Evolutionary conservation across 2,888 invertebrate species (phyloP).

Genomic region (Acronicta aceris): DNA sequence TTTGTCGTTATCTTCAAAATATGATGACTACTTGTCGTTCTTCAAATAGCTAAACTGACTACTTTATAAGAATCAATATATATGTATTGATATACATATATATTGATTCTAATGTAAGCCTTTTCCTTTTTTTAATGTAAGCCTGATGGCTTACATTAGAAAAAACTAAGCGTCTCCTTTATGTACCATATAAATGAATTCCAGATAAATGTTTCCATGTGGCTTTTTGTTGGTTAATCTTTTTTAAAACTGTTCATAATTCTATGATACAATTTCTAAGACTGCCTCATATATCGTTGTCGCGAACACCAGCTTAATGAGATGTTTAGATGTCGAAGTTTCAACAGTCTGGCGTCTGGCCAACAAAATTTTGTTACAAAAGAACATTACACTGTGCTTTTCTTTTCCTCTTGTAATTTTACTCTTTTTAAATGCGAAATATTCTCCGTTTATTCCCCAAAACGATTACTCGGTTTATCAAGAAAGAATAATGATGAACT

Average conservation of each 20-base stretch:
- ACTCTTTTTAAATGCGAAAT: conserved; percentile 15
- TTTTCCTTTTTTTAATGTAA: too few relatives aligned
- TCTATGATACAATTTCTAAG: not conserved
- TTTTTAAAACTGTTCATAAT: not conserved
- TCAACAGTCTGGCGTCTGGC: conserved; percentile 49
- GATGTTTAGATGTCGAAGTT: conserved; percentile 52
- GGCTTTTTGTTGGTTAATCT: too few relatives aligned
- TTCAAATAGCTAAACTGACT: too few relatives aligned
- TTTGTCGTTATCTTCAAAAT: too few relatives aligned
- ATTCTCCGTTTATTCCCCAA: conserved; percentile 15
- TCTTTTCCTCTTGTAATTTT: conserved; percentile 1
- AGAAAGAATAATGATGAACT: conserved; percentile 58
- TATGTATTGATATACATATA: too few relatives aligned
- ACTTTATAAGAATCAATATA: too few relatives aligned
- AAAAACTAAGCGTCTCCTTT: too few relatives aligned
- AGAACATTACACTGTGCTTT: conserved; percentile 29
- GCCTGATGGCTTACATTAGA: too few relatives aligned
- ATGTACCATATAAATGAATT: too few relatives aligned
- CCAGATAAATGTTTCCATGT: too few relatives aligned
- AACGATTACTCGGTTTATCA: conserved; percentile 50
- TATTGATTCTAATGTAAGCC: too few relatives aligned
- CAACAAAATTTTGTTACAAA: conserved; percentile 40
- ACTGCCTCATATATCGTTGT: conserved; percentile 18
- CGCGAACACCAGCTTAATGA: conserved; percentile 34
- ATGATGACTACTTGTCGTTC: too few relatives aligned